Conservation (phyloP, 2,113 vertebrate species). For the Tringa solitaria region DNA sequence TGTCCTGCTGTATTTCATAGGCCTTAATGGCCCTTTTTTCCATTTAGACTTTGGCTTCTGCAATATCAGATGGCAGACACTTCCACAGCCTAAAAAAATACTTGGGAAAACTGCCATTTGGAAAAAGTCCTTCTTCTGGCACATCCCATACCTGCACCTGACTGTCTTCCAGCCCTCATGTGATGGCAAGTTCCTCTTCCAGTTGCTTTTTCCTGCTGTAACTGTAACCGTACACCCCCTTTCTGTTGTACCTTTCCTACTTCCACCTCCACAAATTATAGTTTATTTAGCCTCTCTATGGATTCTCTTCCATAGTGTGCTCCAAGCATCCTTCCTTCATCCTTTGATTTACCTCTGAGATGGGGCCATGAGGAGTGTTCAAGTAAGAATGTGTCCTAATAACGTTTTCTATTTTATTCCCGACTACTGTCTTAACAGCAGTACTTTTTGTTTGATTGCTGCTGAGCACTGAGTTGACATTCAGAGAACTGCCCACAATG, state of each 20-base stretch:
- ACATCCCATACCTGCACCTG: background rate
- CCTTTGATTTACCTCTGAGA: background rate
- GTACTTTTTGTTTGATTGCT: background rate
- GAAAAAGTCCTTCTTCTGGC: background rate
- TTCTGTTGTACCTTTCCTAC: background rate
- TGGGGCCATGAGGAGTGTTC: background rate
- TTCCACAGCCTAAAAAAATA: background rate
- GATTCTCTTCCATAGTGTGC: accelerated
- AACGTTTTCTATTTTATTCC: background rate
- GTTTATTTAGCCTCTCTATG: background rate
- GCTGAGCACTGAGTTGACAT: background rate
- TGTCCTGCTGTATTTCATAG: background rate
- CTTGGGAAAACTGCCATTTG: background rate
- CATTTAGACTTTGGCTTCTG: background rate
- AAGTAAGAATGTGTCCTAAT: background rate
- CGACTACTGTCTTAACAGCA: background rate
- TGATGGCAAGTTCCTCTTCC: background rate
- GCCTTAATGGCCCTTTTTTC: background rate
- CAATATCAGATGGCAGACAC: background rate
- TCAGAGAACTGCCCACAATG: background rate
- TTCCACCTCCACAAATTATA: background rate
- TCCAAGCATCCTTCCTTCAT: background rate
- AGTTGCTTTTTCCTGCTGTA: background rate
- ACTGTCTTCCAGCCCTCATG: background rate
- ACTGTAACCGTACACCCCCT: background rate